These are phyloP conservation scores for Choloepus hoffmanni DNA, from an alignment of 2,113 vertebrate species.

Conservation along the genomic window DNA sequence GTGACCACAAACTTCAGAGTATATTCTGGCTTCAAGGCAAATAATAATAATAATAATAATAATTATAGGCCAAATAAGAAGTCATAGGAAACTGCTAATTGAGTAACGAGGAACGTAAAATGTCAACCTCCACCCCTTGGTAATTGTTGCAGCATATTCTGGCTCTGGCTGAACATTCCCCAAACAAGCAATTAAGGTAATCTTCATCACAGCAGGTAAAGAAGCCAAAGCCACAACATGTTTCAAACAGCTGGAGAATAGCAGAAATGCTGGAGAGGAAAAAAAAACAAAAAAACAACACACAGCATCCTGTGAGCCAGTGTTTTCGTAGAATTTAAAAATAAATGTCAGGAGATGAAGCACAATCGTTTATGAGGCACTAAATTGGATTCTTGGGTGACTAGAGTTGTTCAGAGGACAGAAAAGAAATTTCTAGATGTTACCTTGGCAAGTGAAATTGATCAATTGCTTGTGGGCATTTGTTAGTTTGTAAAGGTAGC, in stretches of 20 bases:
- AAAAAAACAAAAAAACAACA: neutral
- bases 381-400: constrained; percentile 56
- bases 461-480: neutral
- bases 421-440: constrained; percentile 45
- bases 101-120: constrained; percentile 73
- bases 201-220: constrained; percentile 78
- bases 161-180: constrained; percentile 80
- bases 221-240: constrained; percentile 76
- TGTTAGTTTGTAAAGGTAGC: neutral
- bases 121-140: constrained; percentile 68
- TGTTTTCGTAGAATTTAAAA: constrained; percentile 80
- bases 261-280: constrained; percentile 63
- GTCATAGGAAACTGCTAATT: constrained; percentile 64
- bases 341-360: constrained; percentile 71
- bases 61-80: neutral
- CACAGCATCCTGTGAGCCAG: constrained; percentile 66
- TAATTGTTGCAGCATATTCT: constrained; percentile 76
- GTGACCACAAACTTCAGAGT: constrained; percentile 14
- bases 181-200: constrained; percentile 82
- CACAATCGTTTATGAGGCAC: constrained; percentile 48
- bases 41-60: neutral
- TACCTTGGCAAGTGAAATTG: neutral
- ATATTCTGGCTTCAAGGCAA: neutral
- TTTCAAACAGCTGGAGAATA: constrained; percentile 84
- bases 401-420: constrained; percentile 36